These are phyloP conservation scores for Pelagia noctiluca DNA, from an alignment of 30 jellyfish, hydroid and myxozoan genomes.

Conservation along the genomic window DNA sequence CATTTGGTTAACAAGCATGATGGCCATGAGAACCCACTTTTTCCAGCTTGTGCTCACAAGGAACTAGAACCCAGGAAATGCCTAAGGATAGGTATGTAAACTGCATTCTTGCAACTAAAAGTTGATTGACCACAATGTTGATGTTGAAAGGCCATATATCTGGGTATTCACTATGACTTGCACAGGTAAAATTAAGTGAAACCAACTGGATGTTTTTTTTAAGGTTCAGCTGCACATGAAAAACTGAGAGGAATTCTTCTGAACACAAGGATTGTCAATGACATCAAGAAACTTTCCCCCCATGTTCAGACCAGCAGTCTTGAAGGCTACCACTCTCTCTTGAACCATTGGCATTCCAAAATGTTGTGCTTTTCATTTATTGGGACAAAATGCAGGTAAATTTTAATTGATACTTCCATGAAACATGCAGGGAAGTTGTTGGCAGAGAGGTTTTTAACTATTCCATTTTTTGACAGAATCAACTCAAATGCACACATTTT, in stretches of 20 bases:
- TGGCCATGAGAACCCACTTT: conserved; percentile 24
- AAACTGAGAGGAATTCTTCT: conserved; percentile 10
- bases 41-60: conserved; percentile 22
- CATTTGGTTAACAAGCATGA: conserved; percentile 25
- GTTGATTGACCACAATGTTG: too few relatives aligned
- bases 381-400: conserved; percentile 51
- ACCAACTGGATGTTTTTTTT: too few relatives aligned
- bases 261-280: conserved; percentile 11
- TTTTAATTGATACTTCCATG: too few relatives aligned
- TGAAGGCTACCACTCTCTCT: conserved; percentile 45
- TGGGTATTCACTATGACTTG: too few relatives aligned
- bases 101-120: neutral
- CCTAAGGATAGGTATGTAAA: conserved; percentile 15
- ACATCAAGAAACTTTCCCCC: conserved; percentile 28
- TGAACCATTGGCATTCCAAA: conserved; percentile 53
- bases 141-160: too few relatives aligned
- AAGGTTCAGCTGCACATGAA: conserved; percentile 47
- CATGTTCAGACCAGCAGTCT: conserved; percentile 53
- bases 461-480: neutral
- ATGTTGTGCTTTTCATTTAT: conserved; percentile 27
- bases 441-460: neutral
- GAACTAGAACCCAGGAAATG: conserved; percentile 24
- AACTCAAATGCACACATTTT: too few relatives aligned
- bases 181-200: too few relatives aligned
- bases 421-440: neutral